Conservation (phyloP, 2,113 vertebrate species). For the Taxidea taxus region DNA sequence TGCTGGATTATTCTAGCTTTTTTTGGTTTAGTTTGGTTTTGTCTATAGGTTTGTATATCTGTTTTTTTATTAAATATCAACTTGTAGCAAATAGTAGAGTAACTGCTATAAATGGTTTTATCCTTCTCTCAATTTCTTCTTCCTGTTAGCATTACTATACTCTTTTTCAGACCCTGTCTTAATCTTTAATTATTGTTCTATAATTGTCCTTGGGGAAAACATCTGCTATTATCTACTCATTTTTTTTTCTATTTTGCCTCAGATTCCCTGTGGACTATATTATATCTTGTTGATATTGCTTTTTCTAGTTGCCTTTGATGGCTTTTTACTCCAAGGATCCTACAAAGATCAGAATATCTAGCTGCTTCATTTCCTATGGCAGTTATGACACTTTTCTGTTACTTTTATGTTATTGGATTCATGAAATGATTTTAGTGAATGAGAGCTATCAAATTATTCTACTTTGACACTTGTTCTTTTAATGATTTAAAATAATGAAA, state of each 20-base stretch:
- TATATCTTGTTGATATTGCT: neutral
- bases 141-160: neutral
- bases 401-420: neutral
- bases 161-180: constrained; percentile 29
- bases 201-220: constrained; percentile 44
- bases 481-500: neutral
- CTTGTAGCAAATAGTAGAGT: neutral
- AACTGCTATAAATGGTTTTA: neutral
- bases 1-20: neutral
- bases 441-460: neutral
- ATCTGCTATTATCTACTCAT: neutral
- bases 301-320: constrained; percentile 27
- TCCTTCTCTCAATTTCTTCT: neutral
- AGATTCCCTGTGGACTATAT: constrained; percentile 32
- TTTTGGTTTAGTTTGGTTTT: neutral
- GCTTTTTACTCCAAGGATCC: neutral
- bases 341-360: constrained; percentile 18
- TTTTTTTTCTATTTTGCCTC: neutral
- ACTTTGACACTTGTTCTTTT: neutral
- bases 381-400: neutral
- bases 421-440: neutral
- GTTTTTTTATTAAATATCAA: neutral
- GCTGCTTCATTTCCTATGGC: neutral
- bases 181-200: constrained; percentile 56
- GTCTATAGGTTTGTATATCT: fast-evolving